Percentiles rank a stretch among this genome's conserved stretches.
Evolutionary conservation across 2,797 vertebrate species (phyloP).

Genomic region (Malacoraja senta): DNA sequence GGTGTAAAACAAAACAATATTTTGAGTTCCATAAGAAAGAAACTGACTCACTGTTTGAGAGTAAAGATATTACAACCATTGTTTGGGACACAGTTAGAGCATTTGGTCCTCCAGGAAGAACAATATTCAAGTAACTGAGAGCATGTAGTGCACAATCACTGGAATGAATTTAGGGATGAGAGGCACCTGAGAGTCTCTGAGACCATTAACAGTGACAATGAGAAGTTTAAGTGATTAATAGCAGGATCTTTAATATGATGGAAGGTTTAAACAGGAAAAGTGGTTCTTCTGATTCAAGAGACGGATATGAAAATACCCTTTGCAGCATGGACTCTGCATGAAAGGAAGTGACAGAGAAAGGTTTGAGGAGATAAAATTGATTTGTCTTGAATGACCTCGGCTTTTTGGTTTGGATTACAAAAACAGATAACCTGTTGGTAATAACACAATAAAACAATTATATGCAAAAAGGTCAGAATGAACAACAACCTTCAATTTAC

Average conservation of each 20-base stretch:
- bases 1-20: not conserved
- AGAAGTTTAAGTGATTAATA: not conserved
- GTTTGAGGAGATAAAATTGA: too few relatives aligned
- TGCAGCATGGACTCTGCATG: too few relatives aligned
- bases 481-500: constrained; percentile 76
- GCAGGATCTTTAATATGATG: not conserved
- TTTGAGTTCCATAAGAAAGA: not conserved
- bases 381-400: not conserved
- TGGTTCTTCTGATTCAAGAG: not conserved
- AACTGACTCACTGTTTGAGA: not conserved
- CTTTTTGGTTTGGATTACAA: not conserved
- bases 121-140: not conserved
- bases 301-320: too few relatives aligned
- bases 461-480: constrained; percentile 32
- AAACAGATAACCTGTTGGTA: not conserved
- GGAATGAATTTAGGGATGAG: not conserved
- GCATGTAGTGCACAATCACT: not conserved
- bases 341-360: too few relatives aligned
- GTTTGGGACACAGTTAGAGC: not conserved
- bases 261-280: not conserved
- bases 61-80: not conserved
- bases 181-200: not conserved
- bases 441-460: not conserved
- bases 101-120: not conserved
- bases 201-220: not conserved